Evolutionary conservation across 2,797 vertebrate species (phyloP).

Genomic region (Paratrypauchen microcephalus): DNA sequence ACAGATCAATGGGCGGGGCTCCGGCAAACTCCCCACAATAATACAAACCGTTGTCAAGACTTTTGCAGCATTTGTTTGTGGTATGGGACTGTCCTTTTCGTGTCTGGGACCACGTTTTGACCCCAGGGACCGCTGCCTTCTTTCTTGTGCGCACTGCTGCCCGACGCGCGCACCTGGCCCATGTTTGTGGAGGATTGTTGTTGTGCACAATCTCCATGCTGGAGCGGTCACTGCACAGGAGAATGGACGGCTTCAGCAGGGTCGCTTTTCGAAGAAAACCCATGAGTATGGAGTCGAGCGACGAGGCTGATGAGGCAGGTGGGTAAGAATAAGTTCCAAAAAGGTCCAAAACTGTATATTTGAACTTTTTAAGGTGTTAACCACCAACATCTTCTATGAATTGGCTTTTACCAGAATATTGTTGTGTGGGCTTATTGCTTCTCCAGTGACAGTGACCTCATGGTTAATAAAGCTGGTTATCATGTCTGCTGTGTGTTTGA

Average conservation of each 20-base stretch:
- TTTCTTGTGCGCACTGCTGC: background rate
- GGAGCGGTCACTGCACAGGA: slow-evolving; percentile 21
- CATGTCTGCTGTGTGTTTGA: background rate
- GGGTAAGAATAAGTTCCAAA: too few species aligned
- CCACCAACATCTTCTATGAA: background rate
- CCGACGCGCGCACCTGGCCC: background rate
- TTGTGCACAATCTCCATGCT: slow-evolving; percentile 48
- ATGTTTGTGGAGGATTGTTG: background rate
- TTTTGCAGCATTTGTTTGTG: background rate
- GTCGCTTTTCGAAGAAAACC: slow-evolving; percentile 76
- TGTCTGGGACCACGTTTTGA: background rate
- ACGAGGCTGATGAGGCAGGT: slow-evolving; percentile 54
- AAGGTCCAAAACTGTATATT: background rate
- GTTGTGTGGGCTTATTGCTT: background rate
- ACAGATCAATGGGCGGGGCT: background rate
- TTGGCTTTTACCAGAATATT: background rate
- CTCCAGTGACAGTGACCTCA: background rate
- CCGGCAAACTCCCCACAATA: background rate
- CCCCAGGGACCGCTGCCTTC: background rate
- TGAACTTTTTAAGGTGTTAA: background rate
- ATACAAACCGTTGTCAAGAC: background rate
- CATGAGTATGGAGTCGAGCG: slow-evolving; percentile 8
- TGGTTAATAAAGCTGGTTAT: background rate
- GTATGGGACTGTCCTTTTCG: background rate
- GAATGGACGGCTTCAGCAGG: slow-evolving; percentile 72